Conservation (phyloP, 2,113 vertebrate species). For the Callochromis pleurospilus region DNA sequence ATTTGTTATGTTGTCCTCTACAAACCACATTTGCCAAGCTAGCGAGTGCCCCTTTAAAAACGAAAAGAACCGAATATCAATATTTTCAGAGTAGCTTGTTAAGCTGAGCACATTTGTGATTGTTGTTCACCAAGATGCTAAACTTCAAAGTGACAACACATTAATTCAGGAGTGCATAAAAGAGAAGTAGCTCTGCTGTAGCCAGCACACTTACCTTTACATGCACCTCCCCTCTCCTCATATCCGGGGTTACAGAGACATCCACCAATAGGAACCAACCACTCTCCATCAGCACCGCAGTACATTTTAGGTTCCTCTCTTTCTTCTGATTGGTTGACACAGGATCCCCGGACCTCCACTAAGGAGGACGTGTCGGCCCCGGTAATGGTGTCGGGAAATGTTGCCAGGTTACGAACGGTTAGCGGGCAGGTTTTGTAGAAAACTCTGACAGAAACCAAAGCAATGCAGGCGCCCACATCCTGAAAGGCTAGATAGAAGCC, state of each 20-base stretch:
- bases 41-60: not conserved
- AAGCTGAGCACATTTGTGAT: not conserved
- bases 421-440: constrained; percentile 97
- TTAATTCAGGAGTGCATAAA: not conserved
- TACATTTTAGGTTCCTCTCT: constrained; percentile 99
- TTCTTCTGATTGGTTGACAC: constrained; percentile 95
- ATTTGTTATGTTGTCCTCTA: not conserved
- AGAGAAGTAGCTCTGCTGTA: not conserved
- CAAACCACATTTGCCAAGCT: not conserved
- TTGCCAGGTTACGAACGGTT: constrained; percentile 91
- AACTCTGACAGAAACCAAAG: constrained; percentile 91
- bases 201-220: constrained; percentile 82
- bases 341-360: constrained; percentile 97
- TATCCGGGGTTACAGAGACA: constrained; percentile 90
- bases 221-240: constrained; percentile 83
- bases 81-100: not conserved
- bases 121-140: not conserved
- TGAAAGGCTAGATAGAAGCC: constrained; percentile 98
- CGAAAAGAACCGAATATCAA: not conserved
- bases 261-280: constrained; percentile 98
- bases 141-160: not conserved
- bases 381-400: constrained; percentile 94
- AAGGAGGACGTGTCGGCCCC: constrained; percentile 90
- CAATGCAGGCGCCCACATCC: constrained; percentile 95
- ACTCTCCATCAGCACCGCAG: constrained; percentile 96